phyloP scores from a whole-genome alignment of 1,140 invertebrate genomes.

The Littorina saxatilis region DNA sequence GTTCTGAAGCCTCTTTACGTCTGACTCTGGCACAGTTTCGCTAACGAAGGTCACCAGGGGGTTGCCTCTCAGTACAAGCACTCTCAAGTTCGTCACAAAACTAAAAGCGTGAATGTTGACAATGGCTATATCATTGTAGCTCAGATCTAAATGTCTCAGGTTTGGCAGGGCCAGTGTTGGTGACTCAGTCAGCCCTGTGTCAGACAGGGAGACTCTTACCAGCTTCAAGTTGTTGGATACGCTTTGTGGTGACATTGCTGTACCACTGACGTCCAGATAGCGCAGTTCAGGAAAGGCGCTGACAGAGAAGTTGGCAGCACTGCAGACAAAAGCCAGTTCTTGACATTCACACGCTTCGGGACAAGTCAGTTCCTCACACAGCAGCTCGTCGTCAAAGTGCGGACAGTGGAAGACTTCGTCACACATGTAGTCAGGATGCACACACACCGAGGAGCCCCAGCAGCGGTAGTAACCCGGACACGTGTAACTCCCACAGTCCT shows the following conservation, averaged over 20 bases:
- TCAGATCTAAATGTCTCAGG: not conserved
- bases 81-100: not conserved
- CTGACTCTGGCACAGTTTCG: not conserved
- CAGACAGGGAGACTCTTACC: conserved; percentile 21
- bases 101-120: not conserved
- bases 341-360: conserved; percentile 28
- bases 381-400: not conserved
- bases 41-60: not conserved
- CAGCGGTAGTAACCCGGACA: conserved; percentile 21
- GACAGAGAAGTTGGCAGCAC: not conserved
- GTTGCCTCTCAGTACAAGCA: not conserved
- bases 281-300: conserved; percentile 11
- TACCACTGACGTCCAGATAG: conserved; percentile 25
- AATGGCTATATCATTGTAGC: not conserved
- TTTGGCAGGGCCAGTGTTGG: not conserved
- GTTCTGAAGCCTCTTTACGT: not conserved
- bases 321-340: conserved; percentile 35
- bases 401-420: conserved; percentile 18
- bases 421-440: conserved; percentile 16
- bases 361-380: not conserved
- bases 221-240: conserved; percentile 7
- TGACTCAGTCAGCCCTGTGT: not conserved
- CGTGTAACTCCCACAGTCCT: conserved; percentile 6
- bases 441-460: not conserved
- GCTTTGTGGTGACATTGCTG: not conserved